Percentiles rank a stretch among this genome's conserved stretches.
Evolutionary conservation across 2,797 vertebrate species (phyloP).

Genomic region (Trachops cirrhosus): DNA sequence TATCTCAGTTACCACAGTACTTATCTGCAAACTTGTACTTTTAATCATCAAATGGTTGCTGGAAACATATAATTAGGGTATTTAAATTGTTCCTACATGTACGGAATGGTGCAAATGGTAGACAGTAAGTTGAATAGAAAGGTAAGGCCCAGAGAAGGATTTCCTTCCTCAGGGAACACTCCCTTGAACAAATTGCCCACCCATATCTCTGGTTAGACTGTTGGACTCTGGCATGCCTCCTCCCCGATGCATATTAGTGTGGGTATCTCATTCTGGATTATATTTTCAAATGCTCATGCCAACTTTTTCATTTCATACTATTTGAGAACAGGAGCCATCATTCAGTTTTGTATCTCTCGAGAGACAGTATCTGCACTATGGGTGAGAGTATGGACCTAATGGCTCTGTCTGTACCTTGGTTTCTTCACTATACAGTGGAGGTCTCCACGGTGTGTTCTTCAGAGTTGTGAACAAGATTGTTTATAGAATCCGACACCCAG

Average conservation of each 20-base stretch:
- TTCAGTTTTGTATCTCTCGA: background rate
- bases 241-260: background rate
- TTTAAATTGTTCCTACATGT: background rate
- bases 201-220: fast-evolving
- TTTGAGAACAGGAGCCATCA: background rate
- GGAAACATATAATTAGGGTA: background rate
- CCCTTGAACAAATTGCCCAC: background rate
- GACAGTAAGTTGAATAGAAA: background rate
- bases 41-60: background rate
- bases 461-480: background rate
- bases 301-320: background rate
- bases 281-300: background rate
- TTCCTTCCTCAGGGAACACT: background rate
- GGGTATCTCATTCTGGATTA: background rate
- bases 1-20: background rate
- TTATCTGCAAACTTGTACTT: background rate
- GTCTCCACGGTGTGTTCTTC: background rate
- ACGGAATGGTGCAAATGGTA: background rate
- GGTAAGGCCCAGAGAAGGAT: background rate
- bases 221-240: too few relatives aligned
- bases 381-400: background rate
- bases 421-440: background rate
- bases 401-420: background rate
- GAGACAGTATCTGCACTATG: fast-evolving
- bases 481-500: background rate